A percentile compares a stretch with the other conserved stretches of the same genome.
Conservation (phyloP, 53 echinoderm and acorn worm species). For the Henricia sp. region DNA sequence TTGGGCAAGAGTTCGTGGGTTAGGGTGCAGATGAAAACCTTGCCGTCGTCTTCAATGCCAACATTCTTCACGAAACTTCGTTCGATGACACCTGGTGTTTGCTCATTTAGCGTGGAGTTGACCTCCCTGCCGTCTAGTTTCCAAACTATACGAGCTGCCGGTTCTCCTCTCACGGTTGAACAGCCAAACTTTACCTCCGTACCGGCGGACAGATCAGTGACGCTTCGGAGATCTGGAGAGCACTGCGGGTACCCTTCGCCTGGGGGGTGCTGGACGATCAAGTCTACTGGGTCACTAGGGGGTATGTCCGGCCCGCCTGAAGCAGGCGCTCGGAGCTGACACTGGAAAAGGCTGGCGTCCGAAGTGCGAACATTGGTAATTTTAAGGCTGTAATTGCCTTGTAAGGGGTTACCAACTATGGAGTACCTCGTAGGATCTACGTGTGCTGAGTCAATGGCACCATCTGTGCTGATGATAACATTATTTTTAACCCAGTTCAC, state of each 20-base stretch:
- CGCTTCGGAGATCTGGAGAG: neutral
- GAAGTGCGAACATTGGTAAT: constrained; percentile 36
- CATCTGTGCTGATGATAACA: constrained; percentile 36
- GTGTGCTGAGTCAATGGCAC: neutral
- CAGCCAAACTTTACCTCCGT: constrained; percentile 47
- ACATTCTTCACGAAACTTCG: neutral
- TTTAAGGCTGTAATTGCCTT: constrained; percentile 58
- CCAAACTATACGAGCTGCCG: constrained; percentile 57
- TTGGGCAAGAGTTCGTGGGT: constrained; percentile 48
- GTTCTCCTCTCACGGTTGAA: constrained; percentile 49
- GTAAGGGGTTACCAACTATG: constrained; percentile 32
- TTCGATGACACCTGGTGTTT: neutral
- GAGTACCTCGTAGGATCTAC: constrained; percentile 48
- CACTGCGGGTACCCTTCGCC: constrained; percentile 49
- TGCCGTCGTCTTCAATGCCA: constrained; percentile 46
- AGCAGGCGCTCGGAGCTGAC: constrained; percentile 39
- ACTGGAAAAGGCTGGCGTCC: constrained; percentile 55
- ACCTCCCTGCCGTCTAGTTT: neutral
- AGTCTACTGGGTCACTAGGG: neutral
- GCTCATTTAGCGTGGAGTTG: neutral
- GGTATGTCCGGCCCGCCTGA: neutral
- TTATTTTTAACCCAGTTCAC: constrained; percentile 60
- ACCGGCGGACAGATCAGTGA: neutral
- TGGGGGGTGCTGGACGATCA: constrained; percentile 56
- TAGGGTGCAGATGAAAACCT: constrained; percentile 48